phyloP scores from a whole-genome alignment of 1,140 invertebrate genomes.

The Paramacrobiotus metropolitanus region DNA sequence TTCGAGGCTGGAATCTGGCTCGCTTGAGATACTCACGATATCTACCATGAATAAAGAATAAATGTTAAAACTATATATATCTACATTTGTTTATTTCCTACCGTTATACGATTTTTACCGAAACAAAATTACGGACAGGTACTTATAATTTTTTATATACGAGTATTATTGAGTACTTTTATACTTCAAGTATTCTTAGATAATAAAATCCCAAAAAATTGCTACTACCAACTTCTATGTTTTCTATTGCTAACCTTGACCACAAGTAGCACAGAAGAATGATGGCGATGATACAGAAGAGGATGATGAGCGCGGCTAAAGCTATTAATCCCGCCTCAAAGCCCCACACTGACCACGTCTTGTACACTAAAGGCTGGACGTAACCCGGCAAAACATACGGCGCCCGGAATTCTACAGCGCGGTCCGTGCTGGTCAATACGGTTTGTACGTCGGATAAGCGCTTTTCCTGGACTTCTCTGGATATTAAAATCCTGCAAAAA shows the following conservation, averaged over 20 bases:
- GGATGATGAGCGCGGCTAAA: constrained; percentile 57
- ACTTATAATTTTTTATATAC: no score
- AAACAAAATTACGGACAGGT: no score
- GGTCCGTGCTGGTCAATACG: constrained; percentile 5
- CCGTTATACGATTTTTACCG: no score
- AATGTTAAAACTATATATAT: no score
- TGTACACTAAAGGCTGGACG: constrained; percentile 8
- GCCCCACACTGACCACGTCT: constrained; percentile 26
- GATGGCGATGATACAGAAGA: constrained; percentile 57
- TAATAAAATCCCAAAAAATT: background rate
- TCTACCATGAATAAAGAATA: background rate
- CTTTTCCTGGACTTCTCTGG: background rate
- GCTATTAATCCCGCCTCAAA: constrained; percentile 64
- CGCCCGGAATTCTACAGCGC: background rate
- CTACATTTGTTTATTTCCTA: no score
- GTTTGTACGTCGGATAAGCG: constrained; percentile 6
- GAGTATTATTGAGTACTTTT: no score
- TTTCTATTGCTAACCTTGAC: constrained; percentile 41
- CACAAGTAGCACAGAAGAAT: constrained; percentile 74
- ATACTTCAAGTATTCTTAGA: no score
- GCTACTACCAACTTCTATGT: background rate
- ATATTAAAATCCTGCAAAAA: background rate
- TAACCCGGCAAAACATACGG: constrained; percentile 1
- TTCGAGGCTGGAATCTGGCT: constrained; percentile 22
- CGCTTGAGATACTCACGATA: constrained; percentile 1